Conservation (phyloP, 2,888 invertebrate species). For the Heliconius sara region DNA sequence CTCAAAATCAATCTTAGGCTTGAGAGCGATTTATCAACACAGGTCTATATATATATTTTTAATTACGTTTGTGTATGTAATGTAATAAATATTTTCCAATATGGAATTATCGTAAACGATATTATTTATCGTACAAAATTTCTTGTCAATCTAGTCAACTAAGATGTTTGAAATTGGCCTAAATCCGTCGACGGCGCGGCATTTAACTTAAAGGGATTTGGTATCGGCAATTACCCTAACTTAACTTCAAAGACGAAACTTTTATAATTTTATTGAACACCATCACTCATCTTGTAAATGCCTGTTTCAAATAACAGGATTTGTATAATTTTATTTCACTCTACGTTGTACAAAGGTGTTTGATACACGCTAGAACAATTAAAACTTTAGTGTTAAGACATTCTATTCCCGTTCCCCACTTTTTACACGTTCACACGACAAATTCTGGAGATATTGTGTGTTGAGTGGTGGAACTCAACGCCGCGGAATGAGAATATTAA, state of each 20-base stretch:
- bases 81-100: background rate
- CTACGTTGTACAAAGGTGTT: too few relatives aligned
- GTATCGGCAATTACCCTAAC: constrained; percentile 27
- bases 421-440: too few relatives aligned
- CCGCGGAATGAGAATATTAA: too few relatives aligned
- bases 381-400: too few relatives aligned
- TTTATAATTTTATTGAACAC: constrained; percentile 26
- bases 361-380: too few relatives aligned
- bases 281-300: constrained; percentile 12
- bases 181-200: constrained; percentile 9
- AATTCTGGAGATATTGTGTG: too few relatives aligned
- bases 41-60: too few relatives aligned
- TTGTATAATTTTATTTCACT: too few relatives aligned
- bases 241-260: constrained; percentile 29
- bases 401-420: too few relatives aligned
- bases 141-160: background rate
- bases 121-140: background rate
- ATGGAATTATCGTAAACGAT: background rate
- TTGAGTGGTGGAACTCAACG: too few relatives aligned
- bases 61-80: background rate
- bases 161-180: constrained; percentile 24
- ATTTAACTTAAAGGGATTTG: constrained; percentile 19
- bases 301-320: background rate
- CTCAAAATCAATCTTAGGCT: too few relatives aligned
- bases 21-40: too few relatives aligned